Conservation (phyloP, 2,113 vertebrate species). For the Rhabdornis inornatus region DNA sequence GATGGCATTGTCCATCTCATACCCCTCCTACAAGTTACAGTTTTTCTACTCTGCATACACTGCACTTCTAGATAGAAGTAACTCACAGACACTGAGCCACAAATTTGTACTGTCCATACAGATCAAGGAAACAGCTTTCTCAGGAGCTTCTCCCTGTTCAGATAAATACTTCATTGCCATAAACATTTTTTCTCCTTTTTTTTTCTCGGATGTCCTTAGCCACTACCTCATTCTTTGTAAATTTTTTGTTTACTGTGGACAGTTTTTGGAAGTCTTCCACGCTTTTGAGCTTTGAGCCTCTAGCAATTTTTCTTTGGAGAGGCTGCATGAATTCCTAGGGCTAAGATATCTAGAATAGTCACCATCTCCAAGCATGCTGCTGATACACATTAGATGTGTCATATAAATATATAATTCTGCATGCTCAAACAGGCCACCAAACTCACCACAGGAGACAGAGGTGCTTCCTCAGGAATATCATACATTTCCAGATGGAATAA, state of each 20-base stretch:
- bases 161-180: neutral
- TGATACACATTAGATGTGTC: neutral
- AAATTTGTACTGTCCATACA: neutral
- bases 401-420: neutral
- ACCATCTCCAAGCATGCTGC: neutral
- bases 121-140: neutral
- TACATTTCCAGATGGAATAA: neutral
- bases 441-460: neutral
- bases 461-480: neutral
- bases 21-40: neutral
- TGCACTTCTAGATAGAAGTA: neutral
- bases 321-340: neutral
- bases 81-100: neutral
- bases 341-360: neutral
- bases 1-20: neutral
- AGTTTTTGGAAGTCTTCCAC: neutral
- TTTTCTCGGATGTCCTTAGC: rapidly evolving
- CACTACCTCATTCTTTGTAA: neutral
- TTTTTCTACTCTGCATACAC: neutral
- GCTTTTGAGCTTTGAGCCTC: neutral
- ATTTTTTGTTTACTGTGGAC: neutral
- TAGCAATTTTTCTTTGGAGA: neutral
- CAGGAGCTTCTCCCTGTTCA: neutral
- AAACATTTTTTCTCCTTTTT: neutral
- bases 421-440: neutral